Evolutionary conservation across 2,888 invertebrate species (phyloP), one percentile per base, ranked within the genome.

Genomic region (Boloria euphrosyne): DNA sequence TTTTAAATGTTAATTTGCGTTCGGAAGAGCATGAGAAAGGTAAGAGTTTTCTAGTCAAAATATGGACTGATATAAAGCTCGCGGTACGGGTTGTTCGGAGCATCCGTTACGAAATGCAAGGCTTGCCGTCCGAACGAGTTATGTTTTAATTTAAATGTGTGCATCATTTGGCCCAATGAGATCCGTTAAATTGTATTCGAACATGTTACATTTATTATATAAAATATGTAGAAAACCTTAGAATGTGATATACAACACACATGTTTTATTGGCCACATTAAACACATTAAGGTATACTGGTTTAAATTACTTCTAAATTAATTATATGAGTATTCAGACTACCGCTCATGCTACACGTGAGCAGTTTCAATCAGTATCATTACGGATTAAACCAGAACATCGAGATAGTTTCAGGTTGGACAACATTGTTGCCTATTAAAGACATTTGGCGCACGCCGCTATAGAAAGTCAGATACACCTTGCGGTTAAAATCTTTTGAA

Each of bases 381-480:
- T 54, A 44, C 50, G 31, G 60, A 62, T 55, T 58, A 62, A 72
- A 69, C 71, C 58, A 65, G 71, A 69, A 65, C 64, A 64, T 68
- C 68, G 18, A 70, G 70, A 70, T 22, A n/a, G 62, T 66, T 67
- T 69, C 68, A 54, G 53, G 70, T 70, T 69, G 52, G 65, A 70
- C 71, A 69, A 68, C 67, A 68, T 71, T 67, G 69, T 65, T 49
- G 65, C 44, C 31, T 52, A 65, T 66, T 67, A 64, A 68, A 57
- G 63, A 46, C 67, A 66, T 72, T 71, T 74, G 78, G 82, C 84
- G 80, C 82, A 83, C 78, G 82, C 82, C 80, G 74, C 70, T 66
- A 66, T 69, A 82, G 81, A 81, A 81, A 80, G 76, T 78, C 65
- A 67, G 79, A 78, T 80, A 79, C 87, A 87, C 85, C 85, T 89